phyloP scores from a whole-genome alignment of 2,888 invertebrate species.

The Parnassius mnemosyne region DNA sequence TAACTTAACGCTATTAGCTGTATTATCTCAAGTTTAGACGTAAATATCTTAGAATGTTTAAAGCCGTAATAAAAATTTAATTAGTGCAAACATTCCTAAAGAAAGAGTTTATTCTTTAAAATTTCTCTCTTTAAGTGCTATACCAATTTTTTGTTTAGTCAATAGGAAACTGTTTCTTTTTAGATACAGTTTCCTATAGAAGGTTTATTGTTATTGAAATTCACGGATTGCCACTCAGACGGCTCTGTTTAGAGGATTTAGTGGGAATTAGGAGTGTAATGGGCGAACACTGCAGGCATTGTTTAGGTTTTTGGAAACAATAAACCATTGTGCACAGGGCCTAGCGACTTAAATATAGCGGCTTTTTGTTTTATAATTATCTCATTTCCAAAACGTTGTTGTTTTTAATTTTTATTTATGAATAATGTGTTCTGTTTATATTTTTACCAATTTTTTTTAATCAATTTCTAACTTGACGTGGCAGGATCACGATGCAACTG shows the following conservation, averaged over 20 bases:
- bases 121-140: constrained; percentile 15
- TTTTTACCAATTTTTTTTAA: too few species aligned
- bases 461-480: too few species aligned
- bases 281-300: constrained; percentile 58
- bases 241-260: constrained; percentile 61
- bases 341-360: constrained; percentile 41
- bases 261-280: constrained; percentile 59
- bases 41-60: constrained; percentile 27
- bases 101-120: constrained; percentile 26
- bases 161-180: constrained; percentile 46
- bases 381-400: constrained; percentile 39
- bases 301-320: constrained; percentile 63
- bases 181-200: constrained; percentile 51
- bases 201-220: constrained; percentile 55
- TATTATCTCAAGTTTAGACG: not conserved
- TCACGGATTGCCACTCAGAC: constrained; percentile 60
- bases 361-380: constrained; percentile 50
- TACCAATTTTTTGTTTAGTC: constrained; percentile 56
- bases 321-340: constrained; percentile 56
- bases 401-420: constrained; percentile 17
- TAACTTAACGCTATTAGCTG: not conserved
- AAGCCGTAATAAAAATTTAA: constrained; percentile 19
- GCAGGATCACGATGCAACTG: too few species aligned
- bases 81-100: constrained; percentile 33
- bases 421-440: too few species aligned